A percentile compares a stretch with the other conserved stretches of the same genome.
phyloP scores from a whole-genome alignment of 2,113 vertebrate genomes.

The Furnarius figulus region DNA sequence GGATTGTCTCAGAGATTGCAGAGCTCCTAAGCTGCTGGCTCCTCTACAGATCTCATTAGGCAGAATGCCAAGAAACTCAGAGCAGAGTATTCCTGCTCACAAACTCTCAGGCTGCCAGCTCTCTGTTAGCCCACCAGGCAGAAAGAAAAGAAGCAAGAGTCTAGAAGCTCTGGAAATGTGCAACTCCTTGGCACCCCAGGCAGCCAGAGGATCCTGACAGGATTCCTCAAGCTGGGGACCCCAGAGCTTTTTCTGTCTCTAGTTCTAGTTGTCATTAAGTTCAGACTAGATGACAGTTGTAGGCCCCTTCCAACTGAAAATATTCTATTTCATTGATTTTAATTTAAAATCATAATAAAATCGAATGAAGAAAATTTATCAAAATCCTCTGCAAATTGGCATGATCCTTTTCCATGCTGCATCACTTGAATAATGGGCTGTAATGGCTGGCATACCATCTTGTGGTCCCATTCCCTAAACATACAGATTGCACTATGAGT shows the following conservation, averaged over 20 bases:
- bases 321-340: background rate
- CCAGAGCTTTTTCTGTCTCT: background rate
- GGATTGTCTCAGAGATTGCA: constrained; percentile 42
- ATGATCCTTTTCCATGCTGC: background rate
- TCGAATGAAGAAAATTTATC: background rate
- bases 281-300: background rate
- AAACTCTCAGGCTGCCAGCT: constrained; percentile 23
- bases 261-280: background rate
- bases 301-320: background rate
- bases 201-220: background rate
- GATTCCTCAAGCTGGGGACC: background rate
- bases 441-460: background rate
- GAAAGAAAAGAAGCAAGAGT: background rate
- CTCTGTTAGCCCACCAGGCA: constrained; percentile 3
- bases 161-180: constrained; percentile 21
- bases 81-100: background rate
- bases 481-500: background rate
- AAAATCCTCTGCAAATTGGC: background rate
- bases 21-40: constrained; percentile 43
- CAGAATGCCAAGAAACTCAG: constrained; percentile 49
- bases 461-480: background rate
- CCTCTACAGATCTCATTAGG: constrained; percentile 56
- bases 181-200: background rate
- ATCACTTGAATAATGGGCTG: background rate
- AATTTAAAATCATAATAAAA: background rate